Percentiles rank a stretch among this genome's conserved stretches.
Evolutionary conservation across 2,113 vertebrate genomes (phyloP).

Genomic region (Periophthalmodon schlosseri): DNA sequence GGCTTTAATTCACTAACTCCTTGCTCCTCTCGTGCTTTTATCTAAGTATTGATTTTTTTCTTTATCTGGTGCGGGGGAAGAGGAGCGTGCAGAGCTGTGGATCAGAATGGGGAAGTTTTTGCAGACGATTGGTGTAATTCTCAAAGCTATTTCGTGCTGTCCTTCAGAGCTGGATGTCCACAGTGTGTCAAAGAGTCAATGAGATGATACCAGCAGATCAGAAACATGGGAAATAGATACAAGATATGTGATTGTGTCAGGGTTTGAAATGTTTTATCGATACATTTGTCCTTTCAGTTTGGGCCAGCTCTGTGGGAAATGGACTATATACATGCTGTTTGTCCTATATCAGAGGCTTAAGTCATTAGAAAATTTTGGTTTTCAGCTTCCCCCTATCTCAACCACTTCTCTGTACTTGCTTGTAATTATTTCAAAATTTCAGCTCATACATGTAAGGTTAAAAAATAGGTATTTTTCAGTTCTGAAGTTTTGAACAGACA

Average conservation of each 20-base stretch:
- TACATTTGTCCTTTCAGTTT: neutral
- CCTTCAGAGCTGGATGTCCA: slow-evolving; percentile 88
- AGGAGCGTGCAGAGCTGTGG: slow-evolving; percentile 89
- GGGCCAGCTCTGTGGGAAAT: too few species aligned
- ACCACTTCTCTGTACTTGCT: too few species aligned
- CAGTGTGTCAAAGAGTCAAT: slow-evolving; percentile 85
- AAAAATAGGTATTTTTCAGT: too few species aligned
- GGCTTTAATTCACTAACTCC: slow-evolving; percentile 93
- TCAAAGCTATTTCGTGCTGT: slow-evolving; percentile 91
- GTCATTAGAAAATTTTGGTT: too few species aligned
- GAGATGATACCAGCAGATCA: slow-evolving; percentile 29
- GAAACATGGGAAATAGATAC: neutral
- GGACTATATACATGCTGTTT: too few species aligned
- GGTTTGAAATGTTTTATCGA: neutral
- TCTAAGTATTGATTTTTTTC: slow-evolving; percentile 97
- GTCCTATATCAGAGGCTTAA: too few species aligned
- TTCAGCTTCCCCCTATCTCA: too few species aligned
- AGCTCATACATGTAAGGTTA: too few species aligned
- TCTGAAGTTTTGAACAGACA: too few species aligned
- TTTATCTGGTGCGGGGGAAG: slow-evolving; percentile 95
- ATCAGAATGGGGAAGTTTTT: slow-evolving; percentile 93
- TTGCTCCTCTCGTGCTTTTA: slow-evolving; percentile 83
- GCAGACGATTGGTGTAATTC: slow-evolving; percentile 89
- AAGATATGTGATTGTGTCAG: neutral
- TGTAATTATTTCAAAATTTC: too few species aligned